Evolutionary conservation across 2,113 vertebrate species (phyloP).

Genomic region (Puffinus mauretanicus): DNA sequence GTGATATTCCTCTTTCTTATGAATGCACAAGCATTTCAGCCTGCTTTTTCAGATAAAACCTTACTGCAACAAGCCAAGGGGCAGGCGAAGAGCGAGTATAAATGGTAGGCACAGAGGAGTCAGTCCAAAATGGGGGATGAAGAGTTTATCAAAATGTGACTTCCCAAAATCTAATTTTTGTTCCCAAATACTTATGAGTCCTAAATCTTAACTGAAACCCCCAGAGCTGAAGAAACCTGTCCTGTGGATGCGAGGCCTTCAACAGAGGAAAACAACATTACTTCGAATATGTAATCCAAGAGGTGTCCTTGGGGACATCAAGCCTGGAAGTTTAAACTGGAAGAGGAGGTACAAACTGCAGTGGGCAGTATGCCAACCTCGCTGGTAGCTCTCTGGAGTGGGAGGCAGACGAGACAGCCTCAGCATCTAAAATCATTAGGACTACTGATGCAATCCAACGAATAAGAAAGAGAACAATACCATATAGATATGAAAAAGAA

Average conservation of each 20-base stretch:
- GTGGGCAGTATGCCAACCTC: not conserved
- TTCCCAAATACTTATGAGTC: not conserved
- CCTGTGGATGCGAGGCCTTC: not conserved
- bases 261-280: not conserved
- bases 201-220: not conserved
- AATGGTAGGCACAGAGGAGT: not conserved
- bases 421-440: not conserved
- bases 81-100: not conserved
- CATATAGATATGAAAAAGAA: not conserved
- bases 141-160: not conserved
- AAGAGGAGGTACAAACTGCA: not conserved
- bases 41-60: not conserved
- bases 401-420: not conserved
- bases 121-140: not conserved
- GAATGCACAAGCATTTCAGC: not conserved
- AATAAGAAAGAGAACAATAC: not conserved
- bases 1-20: not conserved
- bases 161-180: not conserved
- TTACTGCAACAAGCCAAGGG: not conserved
- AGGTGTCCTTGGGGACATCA: not conserved
- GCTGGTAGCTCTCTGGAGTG: too few relatives aligned
- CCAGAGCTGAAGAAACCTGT: not conserved
- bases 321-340: not conserved
- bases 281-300: not conserved
- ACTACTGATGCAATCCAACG: not conserved